Base-by-base conservation (phyloP, 1,140 invertebrate genomes). In the Ips nitidus region DNA sequence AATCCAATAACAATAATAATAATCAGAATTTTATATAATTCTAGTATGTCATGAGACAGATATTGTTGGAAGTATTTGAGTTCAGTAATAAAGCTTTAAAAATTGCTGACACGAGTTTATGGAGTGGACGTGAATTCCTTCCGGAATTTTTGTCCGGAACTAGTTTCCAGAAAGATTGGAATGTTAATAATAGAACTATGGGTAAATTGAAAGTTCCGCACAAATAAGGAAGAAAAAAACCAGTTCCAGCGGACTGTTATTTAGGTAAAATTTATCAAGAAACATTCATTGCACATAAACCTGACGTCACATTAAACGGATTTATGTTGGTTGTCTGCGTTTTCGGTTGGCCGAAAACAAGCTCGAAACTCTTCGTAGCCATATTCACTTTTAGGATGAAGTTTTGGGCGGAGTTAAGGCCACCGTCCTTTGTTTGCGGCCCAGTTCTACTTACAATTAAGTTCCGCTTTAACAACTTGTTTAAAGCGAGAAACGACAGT, bases 221-320 rank as follows among this genome's bases (percentile, higher is more conserved):
- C 45, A 22, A 22, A 3, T 6, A 50, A 50, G 22, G 45, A 50
- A 50, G 22, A 50, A 6, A 50, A 50, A 50, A 50, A 22, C 45
- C 45, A n/a, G 6, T 50, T 22, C 22, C 22, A 50, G 45, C 45
- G 7, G 22, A 22, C 45, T 50, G 7, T 50, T 50, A 50, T 50
- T 22, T 1, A 22, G 22, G 45, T 22, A 22, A 50, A 50, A 50
- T 50, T 50, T 50, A 50, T 50, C 22, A 22, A 8, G 45, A 50
- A 50, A 50, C 45, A 50, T 50, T 50, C 45, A 50, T 50, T 50
- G 45, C 22, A 50, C 45, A 50, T 50, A 50, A 50, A 50, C 45
- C 45, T 22, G 45, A 50, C 22, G 45, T 50, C 45, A 22, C 45
- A 50, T 50, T 50, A 8, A 50, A 6, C 45, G 22, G 45, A 50